Conservation (phyloP, 2,113 vertebrate species). For the Brachirus orientalis region DNA sequence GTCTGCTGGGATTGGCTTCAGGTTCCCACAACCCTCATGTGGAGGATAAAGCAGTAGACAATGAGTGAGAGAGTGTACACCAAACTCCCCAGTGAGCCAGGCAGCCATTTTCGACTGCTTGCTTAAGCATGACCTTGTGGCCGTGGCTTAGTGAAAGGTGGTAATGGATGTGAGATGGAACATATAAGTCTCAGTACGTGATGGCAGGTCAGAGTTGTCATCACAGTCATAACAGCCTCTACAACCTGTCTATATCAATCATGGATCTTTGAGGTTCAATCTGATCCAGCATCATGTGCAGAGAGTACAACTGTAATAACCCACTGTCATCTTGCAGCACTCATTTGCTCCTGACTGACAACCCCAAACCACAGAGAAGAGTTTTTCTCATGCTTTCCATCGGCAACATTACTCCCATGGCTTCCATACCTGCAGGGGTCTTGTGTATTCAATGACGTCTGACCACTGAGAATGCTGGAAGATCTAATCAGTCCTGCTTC, state of each 20-base stretch:
- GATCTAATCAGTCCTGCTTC: conserved; percentile 71
- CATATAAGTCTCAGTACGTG: conserved; percentile 4
- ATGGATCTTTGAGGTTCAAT: conserved; percentile 5
- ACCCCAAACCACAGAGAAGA: conserved; percentile 16
- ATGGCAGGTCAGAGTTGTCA: conserved; percentile 23
- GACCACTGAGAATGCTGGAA: conserved; percentile 44
- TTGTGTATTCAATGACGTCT: conserved; percentile 56
- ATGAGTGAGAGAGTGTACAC: too few species aligned
- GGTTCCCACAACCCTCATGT: too few species aligned
- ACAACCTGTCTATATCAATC: conserved; percentile 16
- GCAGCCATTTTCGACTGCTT: background rate
- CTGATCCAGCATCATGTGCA: conserved; percentile 4
- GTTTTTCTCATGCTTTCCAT: conserved; percentile 38
- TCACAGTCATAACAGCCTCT: conserved; percentile 13
- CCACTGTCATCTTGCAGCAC: background rate
- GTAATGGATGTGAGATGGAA: conserved; percentile 5
- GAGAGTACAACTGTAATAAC: background rate
- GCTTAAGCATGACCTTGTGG: background rate
- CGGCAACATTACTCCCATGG: conserved; percentile 15
- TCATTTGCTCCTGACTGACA: conserved; percentile 27
- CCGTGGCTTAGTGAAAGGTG: background rate
- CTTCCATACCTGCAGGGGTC: conserved; percentile 22
- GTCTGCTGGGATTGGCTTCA: too few species aligned
- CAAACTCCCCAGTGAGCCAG: background rate
- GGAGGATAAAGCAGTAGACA: too few species aligned